phyloP scores from a whole-genome alignment of 1,140 invertebrate species.

The Papilio helenus region DNA sequence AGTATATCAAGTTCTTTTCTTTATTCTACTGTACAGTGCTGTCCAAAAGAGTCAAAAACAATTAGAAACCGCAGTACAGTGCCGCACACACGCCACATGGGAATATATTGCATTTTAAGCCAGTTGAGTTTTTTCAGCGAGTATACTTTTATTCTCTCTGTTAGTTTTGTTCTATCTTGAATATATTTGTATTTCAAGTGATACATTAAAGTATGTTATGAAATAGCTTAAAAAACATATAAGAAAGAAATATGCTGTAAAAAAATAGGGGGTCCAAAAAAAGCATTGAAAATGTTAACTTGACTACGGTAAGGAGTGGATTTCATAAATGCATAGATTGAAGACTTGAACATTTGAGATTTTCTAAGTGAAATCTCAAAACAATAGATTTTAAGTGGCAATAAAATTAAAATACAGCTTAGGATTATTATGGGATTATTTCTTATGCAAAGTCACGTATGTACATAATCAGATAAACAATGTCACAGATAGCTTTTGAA shows the following conservation, averaged over 20 bases:
- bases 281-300: neutral
- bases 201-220: neutral
- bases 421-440: neutral
- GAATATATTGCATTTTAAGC: conserved; percentile 24
- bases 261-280: too few species aligned
- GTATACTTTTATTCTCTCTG: neutral
- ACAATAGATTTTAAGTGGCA: neutral
- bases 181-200: neutral
- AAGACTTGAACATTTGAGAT: neutral
- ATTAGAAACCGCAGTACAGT: neutral
- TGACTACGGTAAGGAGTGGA: neutral
- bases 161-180: conserved; percentile 6
- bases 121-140: conserved; percentile 6
- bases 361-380: neutral
- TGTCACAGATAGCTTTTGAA: neutral
- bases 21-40: neutral
- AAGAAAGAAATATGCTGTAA: too few species aligned
- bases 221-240: neutral
- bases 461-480: neutral
- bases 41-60: conserved; percentile 23
- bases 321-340: neutral
- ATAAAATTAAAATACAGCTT: neutral
- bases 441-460: neutral
- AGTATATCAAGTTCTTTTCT: neutral
- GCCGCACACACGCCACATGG: conserved; percentile 1